phyloP scores from a whole-genome alignment of 2,888 invertebrate species.

The Brachypalpus laphriformis region DNA sequence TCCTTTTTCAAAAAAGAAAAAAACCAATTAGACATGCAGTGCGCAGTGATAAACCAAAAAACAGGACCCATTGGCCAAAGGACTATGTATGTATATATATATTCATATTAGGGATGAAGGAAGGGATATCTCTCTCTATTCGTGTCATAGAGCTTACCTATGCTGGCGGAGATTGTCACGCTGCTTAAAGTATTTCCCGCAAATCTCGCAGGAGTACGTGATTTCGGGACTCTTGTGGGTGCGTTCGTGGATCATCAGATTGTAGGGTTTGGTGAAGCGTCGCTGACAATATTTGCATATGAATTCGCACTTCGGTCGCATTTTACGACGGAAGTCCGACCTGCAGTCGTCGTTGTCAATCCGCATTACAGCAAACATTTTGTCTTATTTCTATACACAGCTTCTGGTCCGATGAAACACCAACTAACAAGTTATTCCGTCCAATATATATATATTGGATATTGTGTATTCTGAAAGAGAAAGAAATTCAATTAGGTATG shows the following conservation, averaged over 20 bases:
- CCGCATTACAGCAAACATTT: conserved; percentile 95
- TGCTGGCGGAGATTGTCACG: conserved; percentile 98
- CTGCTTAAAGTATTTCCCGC: conserved; percentile 98
- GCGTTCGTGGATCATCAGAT: conserved; percentile 98
- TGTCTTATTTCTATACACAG: conserved; percentile 80
- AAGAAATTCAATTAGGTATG: conserved; percentile 37
- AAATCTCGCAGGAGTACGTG: conserved; percentile 98
- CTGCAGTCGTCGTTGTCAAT: conserved; percentile 93
- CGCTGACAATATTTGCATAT: conserved; percentile 99
- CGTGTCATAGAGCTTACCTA: conserved; percentile 86
- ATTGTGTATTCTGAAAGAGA: conserved; percentile 29
- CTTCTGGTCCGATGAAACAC: conserved; percentile 28
- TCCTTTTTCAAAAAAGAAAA: conserved; percentile 3
- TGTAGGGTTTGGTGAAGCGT: conserved; percentile 99
- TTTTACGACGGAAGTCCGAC: conserved; percentile 93
- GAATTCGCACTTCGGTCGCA: conserved; percentile 97
- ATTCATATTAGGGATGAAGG: background rate
- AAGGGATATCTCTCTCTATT: background rate
- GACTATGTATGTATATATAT: background rate
- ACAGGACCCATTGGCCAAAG: conserved; percentile 24
- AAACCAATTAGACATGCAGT: conserved; percentile 61
- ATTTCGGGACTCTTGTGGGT: conserved; percentile 98
- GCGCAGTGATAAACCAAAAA: background rate
- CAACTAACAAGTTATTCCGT: background rate
- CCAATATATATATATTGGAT: background rate